Base-by-base conservation (phyloP, 2,797 vertebrate genomes). In the Orestias chungarensis region DNA sequence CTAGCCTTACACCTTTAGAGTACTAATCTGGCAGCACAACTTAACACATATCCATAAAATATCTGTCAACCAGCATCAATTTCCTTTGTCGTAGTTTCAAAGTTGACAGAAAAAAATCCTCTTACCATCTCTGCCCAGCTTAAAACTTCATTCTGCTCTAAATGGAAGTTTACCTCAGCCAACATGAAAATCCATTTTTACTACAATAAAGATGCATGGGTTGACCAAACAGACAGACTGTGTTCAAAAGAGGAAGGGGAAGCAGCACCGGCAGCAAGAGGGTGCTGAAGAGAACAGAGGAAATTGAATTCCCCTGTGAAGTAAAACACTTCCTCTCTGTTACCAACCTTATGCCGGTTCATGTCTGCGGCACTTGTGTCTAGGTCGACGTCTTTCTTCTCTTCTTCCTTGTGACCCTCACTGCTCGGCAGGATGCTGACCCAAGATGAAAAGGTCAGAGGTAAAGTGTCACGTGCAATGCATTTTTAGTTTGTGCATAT, bases 281-380 rank as follows among this genome's bases (percentile, higher is more conserved):
- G 8, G 27, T 43, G 65, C 67, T 62, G 23, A 68, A 78, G n/a
- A 83, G 57, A 78, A 85, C 0, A 76, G 82, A 85, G 88, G 87
- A 92, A 90, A 85, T 74, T 50, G 14, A 29, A 42, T 42, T 65
- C 78, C 25, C 33, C 57, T 31, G 6, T 64, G 61, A 68, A 68
- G 66, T 64, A 7, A 68, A 75, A 54, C 27, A 75, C 74, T 90
- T 88, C 88, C 73, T 52, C 70, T 76, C 72, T 65, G 29, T 6
- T 31, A 95, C 96, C 93, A 78, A 97, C 96, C 90, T 95, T 91
- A 1, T 86, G 76, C 20, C 86, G 78, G 84, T 81, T 95, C 89
- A 91, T 93, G 72, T 83, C 69, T 70, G 69, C 86, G 15, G 71
- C 65, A 46, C 77, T 77, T 50, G 78, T 66, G 64, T 89, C 84